Conservation (phyloP, 2,797 vertebrate species). For the Trachops cirrhosus region DNA sequence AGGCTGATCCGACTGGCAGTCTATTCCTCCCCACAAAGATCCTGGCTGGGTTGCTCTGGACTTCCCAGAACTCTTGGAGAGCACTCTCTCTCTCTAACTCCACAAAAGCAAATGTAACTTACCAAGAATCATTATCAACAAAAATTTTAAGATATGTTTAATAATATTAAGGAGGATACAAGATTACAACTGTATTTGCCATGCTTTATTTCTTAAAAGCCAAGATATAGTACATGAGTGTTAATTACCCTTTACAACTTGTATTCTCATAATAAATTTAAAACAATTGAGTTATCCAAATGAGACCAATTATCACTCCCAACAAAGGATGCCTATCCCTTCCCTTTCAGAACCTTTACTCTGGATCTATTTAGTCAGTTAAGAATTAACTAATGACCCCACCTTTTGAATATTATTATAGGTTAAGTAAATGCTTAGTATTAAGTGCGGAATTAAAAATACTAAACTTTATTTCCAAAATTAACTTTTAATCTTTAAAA, state of each 20-base stretch:
- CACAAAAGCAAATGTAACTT: background rate
- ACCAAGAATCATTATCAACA: background rate
- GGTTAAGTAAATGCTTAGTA: background rate
- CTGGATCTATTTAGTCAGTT: background rate
- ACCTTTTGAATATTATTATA: background rate
- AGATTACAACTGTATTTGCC: background rate
- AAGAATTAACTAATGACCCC: background rate
- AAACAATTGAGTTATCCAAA: background rate
- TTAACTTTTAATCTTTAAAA: constrained; percentile 26
- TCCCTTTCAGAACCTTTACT: background rate
- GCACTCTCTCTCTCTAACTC: background rate
- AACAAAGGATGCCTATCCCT: background rate
- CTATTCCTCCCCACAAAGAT: background rate
- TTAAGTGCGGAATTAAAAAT: background rate
- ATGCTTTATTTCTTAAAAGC: background rate
- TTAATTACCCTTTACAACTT: background rate
- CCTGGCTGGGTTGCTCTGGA: background rate
- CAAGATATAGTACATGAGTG: background rate
- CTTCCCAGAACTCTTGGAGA: background rate
- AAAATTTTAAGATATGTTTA: background rate
- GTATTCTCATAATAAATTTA: background rate
- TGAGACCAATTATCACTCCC: background rate
- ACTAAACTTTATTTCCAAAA: background rate
- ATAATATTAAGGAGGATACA: background rate
- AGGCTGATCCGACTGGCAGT: background rate